These are phyloP conservation scores for Peromyscus nudipes DNA, from an alignment of 2,797 vertebrate species.

Conservation along the genomic window DNA sequence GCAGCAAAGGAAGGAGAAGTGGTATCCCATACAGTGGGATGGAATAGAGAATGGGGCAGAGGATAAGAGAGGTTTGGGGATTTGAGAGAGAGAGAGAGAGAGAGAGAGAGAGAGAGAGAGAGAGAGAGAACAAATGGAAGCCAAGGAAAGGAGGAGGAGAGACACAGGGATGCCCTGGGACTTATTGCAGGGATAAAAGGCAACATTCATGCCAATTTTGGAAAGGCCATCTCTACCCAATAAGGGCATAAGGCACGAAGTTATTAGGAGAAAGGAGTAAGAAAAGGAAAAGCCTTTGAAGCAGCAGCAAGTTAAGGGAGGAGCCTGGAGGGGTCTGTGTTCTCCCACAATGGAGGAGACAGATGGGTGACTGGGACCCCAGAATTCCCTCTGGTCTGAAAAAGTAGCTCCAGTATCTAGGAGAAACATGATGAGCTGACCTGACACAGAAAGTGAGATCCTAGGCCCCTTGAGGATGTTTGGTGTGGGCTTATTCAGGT, in stretches of 20 bases:
- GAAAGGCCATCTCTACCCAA: neutral
- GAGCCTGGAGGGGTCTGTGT: neutral
- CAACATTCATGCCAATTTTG: neutral
- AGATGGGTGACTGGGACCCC: neutral
- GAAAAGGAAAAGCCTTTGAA: neutral
- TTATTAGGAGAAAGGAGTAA: neutral
- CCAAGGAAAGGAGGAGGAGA: too few relatives aligned
- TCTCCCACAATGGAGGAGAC: neutral
- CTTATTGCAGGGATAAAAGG: neutral
- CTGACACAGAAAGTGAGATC: neutral
- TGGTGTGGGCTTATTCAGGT: neutral
- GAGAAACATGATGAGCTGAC: too few relatives aligned
- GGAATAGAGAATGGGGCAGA: too few relatives aligned
- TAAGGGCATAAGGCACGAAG: neutral
- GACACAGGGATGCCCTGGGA: neutral
- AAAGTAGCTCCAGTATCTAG: neutral
- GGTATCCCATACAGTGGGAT: too few relatives aligned
- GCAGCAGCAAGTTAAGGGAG: neutral
- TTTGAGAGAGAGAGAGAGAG: too few relatives aligned
- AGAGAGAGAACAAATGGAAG: too few relatives aligned
- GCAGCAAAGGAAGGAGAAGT: too few relatives aligned
- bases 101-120: too few relatives aligned
- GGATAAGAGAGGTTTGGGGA: too few relatives aligned
- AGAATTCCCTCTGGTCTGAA: neutral
- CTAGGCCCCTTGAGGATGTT: neutral